phyloP scores from a whole-genome alignment of 2,113 vertebrate species.

The Pygoscelis antarcticus region DNA sequence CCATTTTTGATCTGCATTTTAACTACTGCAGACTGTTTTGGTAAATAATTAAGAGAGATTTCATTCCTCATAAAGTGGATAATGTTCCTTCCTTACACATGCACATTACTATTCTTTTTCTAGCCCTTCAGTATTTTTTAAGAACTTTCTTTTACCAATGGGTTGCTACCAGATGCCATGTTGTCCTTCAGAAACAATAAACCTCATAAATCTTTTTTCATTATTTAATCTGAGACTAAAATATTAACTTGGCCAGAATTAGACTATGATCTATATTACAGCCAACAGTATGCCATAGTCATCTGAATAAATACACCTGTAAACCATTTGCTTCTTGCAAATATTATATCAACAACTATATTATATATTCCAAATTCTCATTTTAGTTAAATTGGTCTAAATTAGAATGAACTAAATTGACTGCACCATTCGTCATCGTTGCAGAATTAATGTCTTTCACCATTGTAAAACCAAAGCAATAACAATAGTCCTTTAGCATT shows the following conservation, averaged over 20 bases:
- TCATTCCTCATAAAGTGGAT: background rate
- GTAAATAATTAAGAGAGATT: background rate
- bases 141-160: background rate
- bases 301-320: background rate
- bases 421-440: background rate
- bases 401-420: background rate
- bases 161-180: background rate
- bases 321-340: background rate
- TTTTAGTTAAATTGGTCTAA: background rate
- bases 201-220: background rate
- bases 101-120: background rate
- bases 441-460: background rate
- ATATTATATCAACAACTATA: background rate
- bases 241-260: background rate
- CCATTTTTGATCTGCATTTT: background rate
- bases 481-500: background rate
- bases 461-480: background rate
- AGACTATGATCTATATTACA: background rate
- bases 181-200: background rate
- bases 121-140: background rate
- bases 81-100: background rate
- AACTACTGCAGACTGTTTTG: background rate
- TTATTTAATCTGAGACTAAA: background rate
- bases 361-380: background rate
- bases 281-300: background rate